Evolutionary conservation across 2,797 vertebrate genomes (phyloP), one percentile per base, ranked within the genome.

Genomic region (Zenarchopterus dispar): DNA sequence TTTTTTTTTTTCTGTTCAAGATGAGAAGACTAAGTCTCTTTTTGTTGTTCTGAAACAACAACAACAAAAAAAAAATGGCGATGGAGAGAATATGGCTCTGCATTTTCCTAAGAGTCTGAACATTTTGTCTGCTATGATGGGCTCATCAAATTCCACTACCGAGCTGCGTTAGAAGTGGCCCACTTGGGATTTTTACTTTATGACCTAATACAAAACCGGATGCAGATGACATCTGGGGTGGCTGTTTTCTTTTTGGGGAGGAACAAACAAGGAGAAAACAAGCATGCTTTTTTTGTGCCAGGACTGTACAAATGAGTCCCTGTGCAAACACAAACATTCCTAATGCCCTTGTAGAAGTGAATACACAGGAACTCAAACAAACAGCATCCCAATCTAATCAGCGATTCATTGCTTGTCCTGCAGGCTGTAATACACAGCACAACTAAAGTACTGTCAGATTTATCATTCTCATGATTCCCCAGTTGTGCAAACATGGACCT

Each of bases 391-490:
- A 51, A 79, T 83, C 67, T 78, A 76, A 87, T 91, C 83, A 75
- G 62, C 49, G 16, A 85, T 84, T 85, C 81, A 77, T 60, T 45
- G 69, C 77, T 65, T 45, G 52, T 81, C 55, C 63, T 63, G 67
- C 62, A 78, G 74, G 77, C 69, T 71, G 62, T 66, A 80, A 81
- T 51, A 76, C 62, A 73, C 67, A 77, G 53, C 67, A 61, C 49
- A 10, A 58, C 67, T 80, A 72, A 82, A 85, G 58, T 41, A 69
- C 55, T 52, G 72, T 86, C 71, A 71, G 56, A 82, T 71, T 84
- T 74, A 89, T 90, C 80, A 78, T 82, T 80, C 68, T 55, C 66
- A 75, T 41, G 75, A 77, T 87, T 77, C 80, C 80, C 65, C 78
- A 56, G 76, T 51, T 78, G 81, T 73, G 62, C 71, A 24, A 41